A percentile compares a stretch with the other conserved stretches of the same genome.
Conservation (phyloP, 2,888 invertebrate species). For the Furcula furcula region DNA sequence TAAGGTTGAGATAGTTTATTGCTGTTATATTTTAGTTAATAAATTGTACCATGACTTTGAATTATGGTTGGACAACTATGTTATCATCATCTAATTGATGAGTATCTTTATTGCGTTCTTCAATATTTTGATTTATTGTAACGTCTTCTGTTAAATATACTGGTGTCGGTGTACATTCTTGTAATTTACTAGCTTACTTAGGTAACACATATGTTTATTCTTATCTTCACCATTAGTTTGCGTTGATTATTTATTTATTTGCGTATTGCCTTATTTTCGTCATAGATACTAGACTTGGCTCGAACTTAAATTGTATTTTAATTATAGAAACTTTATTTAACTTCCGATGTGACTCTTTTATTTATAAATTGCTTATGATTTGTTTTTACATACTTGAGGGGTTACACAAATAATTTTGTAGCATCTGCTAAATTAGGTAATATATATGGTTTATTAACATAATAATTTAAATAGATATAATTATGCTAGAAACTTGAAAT, state of each 20-base stretch:
- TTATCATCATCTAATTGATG: no score
- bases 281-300: slow-evolving; percentile 51
- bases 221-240: no score
- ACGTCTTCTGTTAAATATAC: no score
- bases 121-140: no score
- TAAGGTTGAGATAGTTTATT: background rate
- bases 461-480: background rate
- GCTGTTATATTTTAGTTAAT: background rate
- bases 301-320: slow-evolving; percentile 41
- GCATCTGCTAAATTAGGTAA: slow-evolving; percentile 44
- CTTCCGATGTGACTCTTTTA: slow-evolving; percentile 48
- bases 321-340: slow-evolving; percentile 59
- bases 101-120: no score
- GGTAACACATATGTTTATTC: no score
- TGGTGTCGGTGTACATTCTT: no score
- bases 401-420: no score
- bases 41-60: no score
- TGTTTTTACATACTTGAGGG: slow-evolving; percentile 35
- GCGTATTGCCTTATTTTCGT: slow-evolving; percentile 47
- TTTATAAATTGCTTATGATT: slow-evolving; percentile 38
- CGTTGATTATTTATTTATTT: no score
- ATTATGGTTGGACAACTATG: no score
- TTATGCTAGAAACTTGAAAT: background rate
- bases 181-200: no score
- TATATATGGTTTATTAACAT: slow-evolving; percentile 16